phyloP scores from a whole-genome alignment of 2,888 invertebrate genomes.

The Apamea monoglypha region DNA sequence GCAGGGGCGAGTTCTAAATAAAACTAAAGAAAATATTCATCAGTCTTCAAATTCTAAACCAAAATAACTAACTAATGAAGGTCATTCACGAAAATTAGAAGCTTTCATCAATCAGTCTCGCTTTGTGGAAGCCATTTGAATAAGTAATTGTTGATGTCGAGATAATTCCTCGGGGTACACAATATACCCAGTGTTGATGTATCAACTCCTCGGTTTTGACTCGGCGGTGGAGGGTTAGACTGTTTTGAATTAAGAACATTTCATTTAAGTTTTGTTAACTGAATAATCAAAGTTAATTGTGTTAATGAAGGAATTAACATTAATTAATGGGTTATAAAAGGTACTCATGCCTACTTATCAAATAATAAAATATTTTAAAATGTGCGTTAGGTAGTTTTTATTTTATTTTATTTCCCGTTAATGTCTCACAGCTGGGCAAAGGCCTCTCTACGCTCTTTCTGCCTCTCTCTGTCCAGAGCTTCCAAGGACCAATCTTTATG shows the following conservation, averaged over 20 bases:
- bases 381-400: neutral
- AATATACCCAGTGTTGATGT: conserved; percentile 24
- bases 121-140: conserved; percentile 45
- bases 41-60: conserved; percentile 5
- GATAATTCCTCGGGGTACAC: conserved; percentile 37
- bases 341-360: neutral
- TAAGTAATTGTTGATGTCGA: conserved; percentile 48
- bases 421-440: too few relatives aligned
- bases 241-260: conserved; percentile 21
- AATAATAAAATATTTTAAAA: conserved; percentile 8
- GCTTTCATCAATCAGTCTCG: conserved; percentile 50
- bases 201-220: conserved; percentile 7
- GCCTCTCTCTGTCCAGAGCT: too few relatives aligned
- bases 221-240: conserved; percentile 8
- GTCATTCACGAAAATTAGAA: conserved; percentile 43
- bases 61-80: conserved; percentile 34
- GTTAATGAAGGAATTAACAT: neutral
- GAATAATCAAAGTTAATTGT: conserved; percentile 8
- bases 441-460: too few relatives aligned
- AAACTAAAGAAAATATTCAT: conserved; percentile 11
- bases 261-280: conserved; percentile 17
- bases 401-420: too few relatives aligned
- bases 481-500: too few relatives aligned
- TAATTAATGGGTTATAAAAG: neutral
- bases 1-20: neutral